Conservation (phyloP, 2,888 invertebrate species). For the Hypomecis punctinalis region DNA sequence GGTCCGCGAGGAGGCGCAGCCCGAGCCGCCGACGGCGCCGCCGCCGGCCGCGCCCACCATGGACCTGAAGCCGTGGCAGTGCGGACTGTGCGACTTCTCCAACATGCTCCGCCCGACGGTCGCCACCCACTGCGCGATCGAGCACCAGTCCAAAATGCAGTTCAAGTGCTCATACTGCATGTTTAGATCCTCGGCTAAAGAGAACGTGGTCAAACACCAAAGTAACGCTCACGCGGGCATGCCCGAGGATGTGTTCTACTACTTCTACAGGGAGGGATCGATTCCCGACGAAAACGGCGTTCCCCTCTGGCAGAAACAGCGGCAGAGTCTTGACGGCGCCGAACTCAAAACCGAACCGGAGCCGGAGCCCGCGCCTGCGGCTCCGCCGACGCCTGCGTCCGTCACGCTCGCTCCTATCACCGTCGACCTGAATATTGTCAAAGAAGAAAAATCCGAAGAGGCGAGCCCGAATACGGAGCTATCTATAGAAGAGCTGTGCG, state of each 20-base stretch:
- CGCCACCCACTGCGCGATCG: constrained; percentile 82
- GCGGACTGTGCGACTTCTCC: constrained; percentile 87
- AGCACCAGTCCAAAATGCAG: constrained; percentile 88
- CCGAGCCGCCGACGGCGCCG: constrained; percentile 43
- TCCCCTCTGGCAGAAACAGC: constrained; percentile 69
- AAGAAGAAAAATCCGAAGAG: constrained; percentile 59
- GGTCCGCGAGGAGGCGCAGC: constrained; percentile 63
- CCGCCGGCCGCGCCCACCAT: constrained; percentile 63
- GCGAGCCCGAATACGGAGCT: constrained; percentile 34
- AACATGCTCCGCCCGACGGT: constrained; percentile 86
- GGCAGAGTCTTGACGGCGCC: constrained; percentile 49
- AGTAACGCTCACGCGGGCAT: constrained; percentile 82
- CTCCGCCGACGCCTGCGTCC: constrained; percentile 19
- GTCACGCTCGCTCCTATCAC: constrained; percentile 22
- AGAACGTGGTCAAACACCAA: constrained; percentile 86
- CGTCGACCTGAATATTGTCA: constrained; percentile 69
- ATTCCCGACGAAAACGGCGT: constrained; percentile 65
- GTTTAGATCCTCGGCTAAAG: constrained; percentile 81
- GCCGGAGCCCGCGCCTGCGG: constrained; percentile 30
- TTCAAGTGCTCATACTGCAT: constrained; percentile 89
- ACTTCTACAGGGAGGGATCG: constrained; percentile 82
- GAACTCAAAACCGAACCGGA: constrained; percentile 54
- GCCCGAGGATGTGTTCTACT: constrained; percentile 71
- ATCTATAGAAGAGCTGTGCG: constrained; percentile 62
- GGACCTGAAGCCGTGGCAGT: constrained; percentile 88